Conservation (phyloP, 2,113 vertebrate genomes). For the Podarcis raffonei region DNA sequence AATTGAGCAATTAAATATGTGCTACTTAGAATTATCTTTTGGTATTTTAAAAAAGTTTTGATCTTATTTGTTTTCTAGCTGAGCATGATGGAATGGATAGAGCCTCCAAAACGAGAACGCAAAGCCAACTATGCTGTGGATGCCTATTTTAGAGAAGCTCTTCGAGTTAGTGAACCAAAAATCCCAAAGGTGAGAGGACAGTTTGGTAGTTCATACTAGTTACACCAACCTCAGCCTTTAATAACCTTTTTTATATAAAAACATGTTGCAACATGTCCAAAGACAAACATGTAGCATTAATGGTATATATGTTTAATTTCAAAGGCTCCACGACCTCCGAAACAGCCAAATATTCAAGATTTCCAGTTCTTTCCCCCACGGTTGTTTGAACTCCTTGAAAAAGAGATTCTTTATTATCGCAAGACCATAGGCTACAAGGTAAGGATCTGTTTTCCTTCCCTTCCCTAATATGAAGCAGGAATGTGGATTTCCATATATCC, state of each 20-base stretch:
- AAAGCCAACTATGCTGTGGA: slow-evolving; percentile 92
- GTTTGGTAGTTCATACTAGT: background rate
- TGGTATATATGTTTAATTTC: slow-evolving; percentile 43
- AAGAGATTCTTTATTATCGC: slow-evolving; percentile 89
- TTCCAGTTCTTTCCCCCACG: slow-evolving; percentile 91
- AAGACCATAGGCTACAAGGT: slow-evolving; percentile 93
- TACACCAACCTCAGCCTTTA: too few species aligned
- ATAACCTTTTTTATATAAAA: background rate
- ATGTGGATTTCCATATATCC: background rate
- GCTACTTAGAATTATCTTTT: background rate
- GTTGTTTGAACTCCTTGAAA: slow-evolving; percentile 89
- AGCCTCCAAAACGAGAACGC: slow-evolving; percentile 89
- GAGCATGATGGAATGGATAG: slow-evolving; percentile 90
- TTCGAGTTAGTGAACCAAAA: slow-evolving; percentile 88
- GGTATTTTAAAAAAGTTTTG: background rate
- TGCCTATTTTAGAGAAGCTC: slow-evolving; percentile 90
- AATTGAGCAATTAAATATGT: background rate
- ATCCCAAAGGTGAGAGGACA: slow-evolving; percentile 81
- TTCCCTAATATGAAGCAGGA: background rate
- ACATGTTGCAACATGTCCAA: background rate
- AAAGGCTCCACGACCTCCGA: slow-evolving; percentile 88
- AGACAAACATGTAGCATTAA: background rate
- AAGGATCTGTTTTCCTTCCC: slow-evolving; percentile 7
- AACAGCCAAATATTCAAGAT: slow-evolving; percentile 91
- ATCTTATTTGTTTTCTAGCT: slow-evolving; percentile 69